phyloP scores from a whole-genome alignment of 2,888 invertebrate species.

The Dasypogon diadema region DNA sequence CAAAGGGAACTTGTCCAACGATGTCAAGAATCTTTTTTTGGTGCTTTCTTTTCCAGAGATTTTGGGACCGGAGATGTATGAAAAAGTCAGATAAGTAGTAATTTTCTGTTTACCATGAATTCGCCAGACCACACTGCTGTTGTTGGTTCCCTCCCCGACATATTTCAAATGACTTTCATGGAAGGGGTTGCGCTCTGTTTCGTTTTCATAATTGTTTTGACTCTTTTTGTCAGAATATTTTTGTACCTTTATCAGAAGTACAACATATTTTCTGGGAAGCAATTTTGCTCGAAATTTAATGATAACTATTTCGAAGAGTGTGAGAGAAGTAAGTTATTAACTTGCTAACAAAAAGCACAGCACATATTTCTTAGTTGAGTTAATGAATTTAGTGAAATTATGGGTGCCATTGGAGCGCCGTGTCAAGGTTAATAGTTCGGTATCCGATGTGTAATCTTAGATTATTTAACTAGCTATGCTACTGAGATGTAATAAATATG shows the following conservation, averaged over 20 bases:
- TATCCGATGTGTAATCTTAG: no score
- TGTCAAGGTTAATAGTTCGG: no score
- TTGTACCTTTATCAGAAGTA: not conserved
- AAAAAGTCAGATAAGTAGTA: constrained; percentile 15
- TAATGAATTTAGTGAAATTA: no score
- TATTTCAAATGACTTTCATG: not conserved
- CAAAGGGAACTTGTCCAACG: constrained; percentile 4
- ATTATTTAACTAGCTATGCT: no score
- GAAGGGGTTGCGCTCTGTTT: not conserved
- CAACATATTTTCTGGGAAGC: not conserved
- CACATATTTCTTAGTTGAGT: no score
- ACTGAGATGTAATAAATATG: no score
- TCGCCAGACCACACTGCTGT: constrained; percentile 26
- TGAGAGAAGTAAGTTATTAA: no score
- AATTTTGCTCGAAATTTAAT: not conserved
- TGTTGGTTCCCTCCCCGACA: not conserved
- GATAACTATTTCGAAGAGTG: no score
- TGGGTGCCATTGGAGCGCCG: no score
- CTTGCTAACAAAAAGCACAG: no score
- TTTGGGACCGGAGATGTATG: not conserved
- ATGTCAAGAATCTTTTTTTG: constrained; percentile 31
- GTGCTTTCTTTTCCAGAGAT: not conserved
- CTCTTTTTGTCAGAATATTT: not conserved
- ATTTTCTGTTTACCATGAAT: constrained; percentile 39
- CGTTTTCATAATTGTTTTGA: not conserved